These are phyloP conservation scores for Polyploca ridens DNA, from an alignment of 2,888 invertebrate species.

Conservation along the genomic window DNA sequence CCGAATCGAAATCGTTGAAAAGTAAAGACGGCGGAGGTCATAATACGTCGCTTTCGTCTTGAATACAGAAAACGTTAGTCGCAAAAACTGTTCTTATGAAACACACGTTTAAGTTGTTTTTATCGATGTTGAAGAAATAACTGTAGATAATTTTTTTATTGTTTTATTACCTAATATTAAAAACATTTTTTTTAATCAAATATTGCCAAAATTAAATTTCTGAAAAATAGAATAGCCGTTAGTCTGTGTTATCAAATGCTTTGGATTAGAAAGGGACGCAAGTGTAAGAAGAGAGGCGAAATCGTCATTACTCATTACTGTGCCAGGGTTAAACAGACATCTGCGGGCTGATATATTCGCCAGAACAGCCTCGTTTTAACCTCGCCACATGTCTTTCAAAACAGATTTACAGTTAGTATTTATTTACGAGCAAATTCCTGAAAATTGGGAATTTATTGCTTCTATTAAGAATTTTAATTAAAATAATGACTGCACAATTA, in stretches of 20 bases:
- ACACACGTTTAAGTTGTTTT: background rate
- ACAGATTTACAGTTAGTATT: constrained; percentile 13
- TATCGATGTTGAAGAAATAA: background rate
- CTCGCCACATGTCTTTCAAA: constrained; percentile 28
- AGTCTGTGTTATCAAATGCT: background rate
- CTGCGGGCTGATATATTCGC: constrained; percentile 32
- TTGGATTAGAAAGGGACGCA: constrained; percentile 14
- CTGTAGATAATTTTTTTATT: background rate
- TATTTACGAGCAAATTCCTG: background rate
- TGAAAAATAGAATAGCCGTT: too few species aligned
- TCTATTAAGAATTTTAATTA: background rate
- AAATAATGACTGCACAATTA: background rate
- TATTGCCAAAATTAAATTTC: too few species aligned
- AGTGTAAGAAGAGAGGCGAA: constrained; percentile 1
- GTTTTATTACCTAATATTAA: too few species aligned
- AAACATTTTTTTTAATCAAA: too few species aligned
- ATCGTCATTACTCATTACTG: constrained; percentile 22
- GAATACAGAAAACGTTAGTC: constrained; percentile 27
- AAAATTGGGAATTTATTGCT: background rate
- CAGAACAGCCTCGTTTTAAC: constrained; percentile 36
- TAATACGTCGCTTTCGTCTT: constrained; percentile 40
- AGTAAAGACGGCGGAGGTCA: constrained; percentile 41
- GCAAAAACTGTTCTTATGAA: constrained; percentile 12
- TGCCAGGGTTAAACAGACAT: constrained; percentile 26
- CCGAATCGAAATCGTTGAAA: constrained; percentile 48